Conservation (phyloP, 2,113 vertebrate genomes). For the Sceloporus tristichus region DNA sequence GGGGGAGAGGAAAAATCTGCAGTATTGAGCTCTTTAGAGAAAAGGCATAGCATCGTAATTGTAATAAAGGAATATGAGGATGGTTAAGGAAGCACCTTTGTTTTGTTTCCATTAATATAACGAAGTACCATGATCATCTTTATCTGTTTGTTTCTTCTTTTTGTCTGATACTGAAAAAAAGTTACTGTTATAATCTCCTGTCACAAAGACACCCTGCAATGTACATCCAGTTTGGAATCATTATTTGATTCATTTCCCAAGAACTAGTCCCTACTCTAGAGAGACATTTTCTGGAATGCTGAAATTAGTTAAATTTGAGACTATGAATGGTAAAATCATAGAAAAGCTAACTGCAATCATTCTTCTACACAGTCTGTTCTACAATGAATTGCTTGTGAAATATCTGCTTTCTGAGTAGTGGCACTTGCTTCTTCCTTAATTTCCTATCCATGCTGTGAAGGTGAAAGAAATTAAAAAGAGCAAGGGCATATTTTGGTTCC, state of each 20-base stretch:
- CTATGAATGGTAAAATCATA: neutral
- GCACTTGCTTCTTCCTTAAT: constrained; percentile 10
- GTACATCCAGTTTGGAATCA: neutral
- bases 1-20: neutral
- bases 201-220: neutral
- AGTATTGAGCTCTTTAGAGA: neutral
- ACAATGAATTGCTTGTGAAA: constrained; percentile 14
- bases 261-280: neutral
- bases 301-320: constrained; percentile 1
- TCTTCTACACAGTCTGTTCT: neutral
- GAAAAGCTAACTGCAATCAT: neutral
- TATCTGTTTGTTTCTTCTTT: neutral
- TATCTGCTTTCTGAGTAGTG: neutral
- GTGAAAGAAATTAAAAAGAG: constrained; percentile 24
- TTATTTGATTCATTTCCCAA: neutral
- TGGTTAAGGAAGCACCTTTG: neutral
- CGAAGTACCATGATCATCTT: neutral
- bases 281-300: neutral
- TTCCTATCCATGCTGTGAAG: neutral
- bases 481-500: neutral
- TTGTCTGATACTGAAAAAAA: neutral
- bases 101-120: constrained; percentile 6
- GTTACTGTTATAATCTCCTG: neutral
- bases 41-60: neutral
- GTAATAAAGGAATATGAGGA: neutral